Conservation (phyloP, 2,797 vertebrate genomes). For the Trachurus trachurus region DNA sequence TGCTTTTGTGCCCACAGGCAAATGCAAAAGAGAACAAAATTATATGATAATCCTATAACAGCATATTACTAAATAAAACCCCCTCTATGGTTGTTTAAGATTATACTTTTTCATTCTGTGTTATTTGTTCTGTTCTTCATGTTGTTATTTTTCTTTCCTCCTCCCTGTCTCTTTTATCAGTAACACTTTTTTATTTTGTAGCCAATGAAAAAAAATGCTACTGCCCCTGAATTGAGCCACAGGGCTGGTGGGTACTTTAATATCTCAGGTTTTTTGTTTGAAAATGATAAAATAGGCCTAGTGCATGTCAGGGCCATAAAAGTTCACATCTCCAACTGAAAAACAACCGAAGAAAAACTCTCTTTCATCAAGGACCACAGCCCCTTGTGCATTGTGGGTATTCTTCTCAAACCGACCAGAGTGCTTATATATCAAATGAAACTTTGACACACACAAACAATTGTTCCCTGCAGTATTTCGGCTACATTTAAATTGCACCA, state of each 20-base stretch:
- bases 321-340: slow-evolving; percentile 37
- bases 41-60: slow-evolving; percentile 35
- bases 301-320: slow-evolving; percentile 36
- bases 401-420: slow-evolving; percentile 21
- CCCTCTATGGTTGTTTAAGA: background rate
- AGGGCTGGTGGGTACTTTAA: slow-evolving; percentile 25
- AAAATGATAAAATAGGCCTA: slow-evolving; percentile 37
- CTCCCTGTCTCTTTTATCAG: background rate
- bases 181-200: background rate
- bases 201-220: background rate
- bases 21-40: slow-evolving; percentile 16
- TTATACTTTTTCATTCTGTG: background rate
- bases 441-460: slow-evolving; percentile 22
- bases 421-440: slow-evolving; percentile 18
- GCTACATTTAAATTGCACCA: slow-evolving; percentile 29
- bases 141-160: background rate
- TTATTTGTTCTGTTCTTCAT: background rate
- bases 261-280: slow-evolving; percentile 38
- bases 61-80: slow-evolving; percentile 15
- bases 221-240: slow-evolving; percentile 30
- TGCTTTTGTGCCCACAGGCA: slow-evolving; percentile 32
- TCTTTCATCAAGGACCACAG: slow-evolving; percentile 14
- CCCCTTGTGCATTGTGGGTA: slow-evolving; percentile 25
- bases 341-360: slow-evolving; percentile 23
- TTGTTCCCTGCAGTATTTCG: slow-evolving; percentile 1